These are phyloP conservation scores for Limnothrissa miodon DNA, from an alignment of 2,113 vertebrate genomes.

Conservation along the genomic window DNA sequence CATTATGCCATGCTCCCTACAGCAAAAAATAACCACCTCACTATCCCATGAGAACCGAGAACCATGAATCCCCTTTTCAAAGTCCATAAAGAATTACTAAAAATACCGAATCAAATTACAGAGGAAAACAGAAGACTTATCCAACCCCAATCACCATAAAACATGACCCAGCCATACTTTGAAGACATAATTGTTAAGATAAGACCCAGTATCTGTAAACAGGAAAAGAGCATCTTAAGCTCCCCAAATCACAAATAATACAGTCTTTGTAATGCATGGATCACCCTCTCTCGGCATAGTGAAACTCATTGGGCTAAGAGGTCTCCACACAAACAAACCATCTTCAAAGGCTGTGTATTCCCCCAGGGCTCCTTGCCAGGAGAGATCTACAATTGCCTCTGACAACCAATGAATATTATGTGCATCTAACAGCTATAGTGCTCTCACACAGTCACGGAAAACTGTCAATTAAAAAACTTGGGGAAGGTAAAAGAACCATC, in stretches of 20 bases:
- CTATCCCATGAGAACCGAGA: conserved; percentile 31
- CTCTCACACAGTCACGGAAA: not conserved
- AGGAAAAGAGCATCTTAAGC: not conserved
- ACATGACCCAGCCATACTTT: conserved; percentile 14
- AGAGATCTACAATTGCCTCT: conserved; percentile 16
- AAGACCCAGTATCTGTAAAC: conserved; percentile 22
- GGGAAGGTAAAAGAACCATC: not conserved
- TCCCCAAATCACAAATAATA: not conserved
- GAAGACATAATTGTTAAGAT: conserved; percentile 37
- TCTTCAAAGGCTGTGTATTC: conserved; percentile 22
- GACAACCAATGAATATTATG: conserved; percentile 27
- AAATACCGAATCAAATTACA: conserved; percentile 22
- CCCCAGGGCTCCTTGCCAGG: not conserved
- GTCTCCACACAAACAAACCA: conserved; percentile 13
- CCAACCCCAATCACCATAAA: not conserved
- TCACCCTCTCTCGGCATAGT: conserved; percentile 25
- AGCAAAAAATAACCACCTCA: conserved; percentile 29
- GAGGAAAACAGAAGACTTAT: conserved; percentile 30
- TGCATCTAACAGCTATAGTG: not conserved
- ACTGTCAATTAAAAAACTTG: conserved; percentile 3
- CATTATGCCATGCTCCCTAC: conserved; percentile 33
- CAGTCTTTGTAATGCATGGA: conserved; percentile 16
- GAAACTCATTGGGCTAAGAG: not conserved
- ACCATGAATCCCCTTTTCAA: conserved; percentile 7
- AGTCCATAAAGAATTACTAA: conserved; percentile 11